Conservation (phyloP, 2,888 invertebrate species). For the Pollenia griseotomentosa region DNA sequence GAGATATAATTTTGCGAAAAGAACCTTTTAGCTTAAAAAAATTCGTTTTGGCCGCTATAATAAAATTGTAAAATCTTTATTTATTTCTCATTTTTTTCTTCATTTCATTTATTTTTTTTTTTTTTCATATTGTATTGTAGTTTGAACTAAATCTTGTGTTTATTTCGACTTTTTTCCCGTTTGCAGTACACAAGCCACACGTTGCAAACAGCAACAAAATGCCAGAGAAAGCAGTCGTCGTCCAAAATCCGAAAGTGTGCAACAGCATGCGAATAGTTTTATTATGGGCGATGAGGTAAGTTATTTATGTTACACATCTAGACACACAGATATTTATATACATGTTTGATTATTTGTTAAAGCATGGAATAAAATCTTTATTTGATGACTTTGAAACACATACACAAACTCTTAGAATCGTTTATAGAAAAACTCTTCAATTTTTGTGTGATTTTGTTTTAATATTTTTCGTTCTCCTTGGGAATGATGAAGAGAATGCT, state of each 20-base stretch:
- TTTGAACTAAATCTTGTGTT: not conserved
- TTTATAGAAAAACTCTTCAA: not conserved
- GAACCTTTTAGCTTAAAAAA: too few relatives aligned
- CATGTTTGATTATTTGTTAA: not conserved
- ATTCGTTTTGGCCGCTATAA: too few relatives aligned
- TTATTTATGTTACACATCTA: constrained; percentile 16
- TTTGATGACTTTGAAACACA: not conserved
- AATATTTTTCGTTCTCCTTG: not conserved
- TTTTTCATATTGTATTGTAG: not conserved
- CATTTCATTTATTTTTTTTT: constrained; percentile 34
- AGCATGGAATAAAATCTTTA: constrained; percentile 13
- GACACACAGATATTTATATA: too few relatives aligned
- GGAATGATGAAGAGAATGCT: not conserved
- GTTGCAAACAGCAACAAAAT: constrained; percentile 81
- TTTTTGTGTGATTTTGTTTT: not conserved
- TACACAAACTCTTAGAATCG: not conserved
- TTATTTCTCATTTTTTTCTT: constrained; percentile 35
- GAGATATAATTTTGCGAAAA: too few relatives aligned
- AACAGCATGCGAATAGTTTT: constrained; percentile 82
- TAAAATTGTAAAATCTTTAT: too few relatives aligned
- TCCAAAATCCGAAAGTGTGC: constrained; percentile 82
- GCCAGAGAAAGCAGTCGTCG: constrained; percentile 82
- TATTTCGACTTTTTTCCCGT: not conserved
- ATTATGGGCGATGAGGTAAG: constrained; percentile 84
- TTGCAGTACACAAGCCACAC: constrained; percentile 80